These are phyloP conservation scores for Kryptolebias marmoratus DNA, from an alignment of 2,113 vertebrate genomes.

Conservation along the genomic window DNA sequence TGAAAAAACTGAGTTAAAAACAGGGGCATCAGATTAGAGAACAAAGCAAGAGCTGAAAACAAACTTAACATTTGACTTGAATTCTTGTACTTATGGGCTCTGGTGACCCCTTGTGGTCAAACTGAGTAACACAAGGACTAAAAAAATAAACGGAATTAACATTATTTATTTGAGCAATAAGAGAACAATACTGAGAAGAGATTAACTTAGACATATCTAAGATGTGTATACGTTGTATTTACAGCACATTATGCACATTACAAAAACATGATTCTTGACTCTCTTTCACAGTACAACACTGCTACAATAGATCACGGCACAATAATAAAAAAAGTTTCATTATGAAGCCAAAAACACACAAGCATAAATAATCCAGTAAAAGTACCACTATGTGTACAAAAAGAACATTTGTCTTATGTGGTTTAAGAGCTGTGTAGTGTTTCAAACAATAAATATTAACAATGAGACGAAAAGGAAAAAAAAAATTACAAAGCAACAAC, in stretches of 20 bases:
- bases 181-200: conserved; percentile 60
- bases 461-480: conserved; percentile 19
- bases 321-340: conserved; percentile 28
- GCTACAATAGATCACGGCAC: conserved; percentile 7
- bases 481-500: conserved; percentile 20
- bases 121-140: conserved; percentile 12
- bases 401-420: conserved; percentile 21
- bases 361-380: conserved; percentile 61
- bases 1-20: neutral
- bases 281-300: conserved; percentile 47
- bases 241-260: conserved; percentile 39
- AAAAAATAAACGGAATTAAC: conserved; percentile 1
- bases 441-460: conserved; percentile 64
- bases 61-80: neutral
- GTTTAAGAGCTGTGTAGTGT: conserved; percentile 66
- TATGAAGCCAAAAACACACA: conserved; percentile 45
- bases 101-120: conserved; percentile 53
- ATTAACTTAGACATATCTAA: conserved; percentile 23
- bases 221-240: conserved; percentile 47
- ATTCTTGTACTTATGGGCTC: conserved; percentile 10
- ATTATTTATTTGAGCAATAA: conserved; percentile 64
- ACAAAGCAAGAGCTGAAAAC: neutral
- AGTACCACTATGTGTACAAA: conserved; percentile 67
- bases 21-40: conserved; percentile 6
- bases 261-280: conserved; percentile 31